A percentile compares a stretch with the other conserved stretches of the same genome.
phyloP scores from a whole-genome alignment of 2,888 invertebrate species.

The Oasisia sp. region DNA sequence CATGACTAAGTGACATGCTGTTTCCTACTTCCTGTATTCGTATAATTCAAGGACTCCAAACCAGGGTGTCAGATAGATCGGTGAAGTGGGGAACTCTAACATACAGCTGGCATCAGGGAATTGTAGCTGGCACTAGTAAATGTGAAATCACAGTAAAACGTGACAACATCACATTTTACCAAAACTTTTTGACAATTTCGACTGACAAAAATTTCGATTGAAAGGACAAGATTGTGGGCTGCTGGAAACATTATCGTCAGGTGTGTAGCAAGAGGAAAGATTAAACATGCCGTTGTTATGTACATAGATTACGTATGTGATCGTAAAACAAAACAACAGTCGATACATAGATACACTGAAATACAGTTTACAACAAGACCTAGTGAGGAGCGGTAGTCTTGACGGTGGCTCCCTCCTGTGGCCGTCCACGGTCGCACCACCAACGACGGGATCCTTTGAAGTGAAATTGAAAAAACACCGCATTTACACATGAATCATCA shows the following conservation, averaged over 20 bases:
- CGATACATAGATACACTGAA: slow-evolving; percentile 13
- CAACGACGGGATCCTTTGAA: slow-evolving; percentile 13
- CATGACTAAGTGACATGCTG: background rate
- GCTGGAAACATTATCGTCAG: background rate
- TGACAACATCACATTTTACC: no score
- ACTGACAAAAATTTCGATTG: background rate
- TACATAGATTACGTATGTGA: slow-evolving; percentile 1
- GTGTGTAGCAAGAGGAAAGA: background rate
- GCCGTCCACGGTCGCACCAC: slow-evolving; percentile 17
- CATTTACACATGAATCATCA: slow-evolving; percentile 13
- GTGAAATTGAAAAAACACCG: slow-evolving; percentile 13
- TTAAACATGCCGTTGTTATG: slow-evolving; percentile 14
- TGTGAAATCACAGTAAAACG: background rate
- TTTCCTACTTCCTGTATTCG: background rate
- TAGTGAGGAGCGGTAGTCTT: background rate
- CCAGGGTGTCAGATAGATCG: background rate
- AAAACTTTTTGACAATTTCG: no score
- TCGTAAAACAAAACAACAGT: background rate
- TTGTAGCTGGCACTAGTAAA: slow-evolving; percentile 10
- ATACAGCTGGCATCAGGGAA: background rate
- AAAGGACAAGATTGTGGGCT: background rate
- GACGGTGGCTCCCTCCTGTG: slow-evolving; percentile 10
- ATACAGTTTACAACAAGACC: slow-evolving; percentile 17
- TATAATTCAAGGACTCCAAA: background rate
- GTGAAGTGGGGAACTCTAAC: background rate